Conservation (phyloP, 1,140 invertebrate species). For the Brachystomella parvula region DNA sequence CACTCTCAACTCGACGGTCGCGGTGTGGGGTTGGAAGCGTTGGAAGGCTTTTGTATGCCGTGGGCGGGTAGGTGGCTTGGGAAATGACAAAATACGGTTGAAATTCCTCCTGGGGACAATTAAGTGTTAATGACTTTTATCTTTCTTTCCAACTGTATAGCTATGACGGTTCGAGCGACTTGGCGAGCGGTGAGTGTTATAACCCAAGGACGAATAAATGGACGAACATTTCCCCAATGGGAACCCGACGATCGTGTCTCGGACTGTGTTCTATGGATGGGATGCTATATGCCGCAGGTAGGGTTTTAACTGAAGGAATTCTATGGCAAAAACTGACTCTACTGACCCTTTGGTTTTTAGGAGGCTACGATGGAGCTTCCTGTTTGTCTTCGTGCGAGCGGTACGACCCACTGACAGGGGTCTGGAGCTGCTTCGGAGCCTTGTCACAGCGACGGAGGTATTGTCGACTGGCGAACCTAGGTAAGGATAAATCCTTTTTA, state of each 20-base stretch:
- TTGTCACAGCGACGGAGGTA: slow-evolving; percentile 58
- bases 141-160: slow-evolving; percentile 39
- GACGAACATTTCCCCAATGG: slow-evolving; percentile 62
- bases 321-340: background rate
- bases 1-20: slow-evolving; percentile 53
- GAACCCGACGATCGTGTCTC: slow-evolving; percentile 61
- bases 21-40: slow-evolving; percentile 56
- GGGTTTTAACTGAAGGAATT: background rate
- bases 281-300: slow-evolving; percentile 59
- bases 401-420: slow-evolving; percentile 57
- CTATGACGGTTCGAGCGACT: slow-evolving; percentile 59
- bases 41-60: slow-evolving; percentile 54
- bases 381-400: slow-evolving; percentile 60
- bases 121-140: background rate
- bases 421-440: slow-evolving; percentile 59
- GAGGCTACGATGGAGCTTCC: slow-evolving; percentile 59
- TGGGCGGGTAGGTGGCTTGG: slow-evolving; percentile 50
- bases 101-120: background rate
- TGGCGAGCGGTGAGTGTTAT: slow-evolving; percentile 58
- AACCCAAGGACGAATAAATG: slow-evolving; percentile 55
- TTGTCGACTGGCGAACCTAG: slow-evolving; percentile 54
- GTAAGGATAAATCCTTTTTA: slow-evolving; percentile 39
- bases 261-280: slow-evolving; percentile 56
- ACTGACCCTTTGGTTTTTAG: background rate
- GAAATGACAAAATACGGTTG: background rate